Conservation (phyloP, 2,888 invertebrate species). For the Hoplodrina ambigua region DNA sequence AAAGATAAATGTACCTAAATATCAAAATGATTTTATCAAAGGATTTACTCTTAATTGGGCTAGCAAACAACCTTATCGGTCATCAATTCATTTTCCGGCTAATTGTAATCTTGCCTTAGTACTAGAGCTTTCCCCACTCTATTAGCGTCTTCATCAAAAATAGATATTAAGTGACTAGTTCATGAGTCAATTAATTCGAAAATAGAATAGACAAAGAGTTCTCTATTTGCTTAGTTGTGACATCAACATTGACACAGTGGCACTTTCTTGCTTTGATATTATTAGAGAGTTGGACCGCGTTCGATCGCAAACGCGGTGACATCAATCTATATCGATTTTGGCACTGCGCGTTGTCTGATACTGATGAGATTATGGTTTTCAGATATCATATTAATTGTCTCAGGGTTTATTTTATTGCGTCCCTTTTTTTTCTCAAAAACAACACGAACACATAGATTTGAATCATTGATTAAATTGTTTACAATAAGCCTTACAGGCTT, state of each 20-base stretch:
- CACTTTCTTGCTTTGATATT: slow-evolving; percentile 74
- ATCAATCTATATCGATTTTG: slow-evolving; percentile 77
- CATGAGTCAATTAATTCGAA: slow-evolving; percentile 67
- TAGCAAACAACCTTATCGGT: slow-evolving; percentile 38
- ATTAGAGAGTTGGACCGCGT: slow-evolving; percentile 71
- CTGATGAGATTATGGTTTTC: slow-evolving; percentile 62
- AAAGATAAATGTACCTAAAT: slow-evolving; percentile 1
- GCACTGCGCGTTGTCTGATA: slow-evolving; percentile 65
- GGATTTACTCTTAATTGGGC: slow-evolving; percentile 11
- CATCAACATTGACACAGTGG: slow-evolving; percentile 84
- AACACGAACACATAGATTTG: too few species aligned
- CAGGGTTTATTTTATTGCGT: slow-evolving; percentile 1
- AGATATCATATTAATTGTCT: slow-evolving; percentile 41
- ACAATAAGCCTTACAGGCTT: too few species aligned
- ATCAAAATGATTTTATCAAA: neutral
- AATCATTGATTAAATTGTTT: too few species aligned
- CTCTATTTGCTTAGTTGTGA: slow-evolving; percentile 69
- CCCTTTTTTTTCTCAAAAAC: too few species aligned
- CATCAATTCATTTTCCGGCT: neutral
- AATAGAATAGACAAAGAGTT: slow-evolving; percentile 68
- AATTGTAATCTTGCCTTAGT: slow-evolving; percentile 2
- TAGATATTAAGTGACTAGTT: slow-evolving; percentile 47
- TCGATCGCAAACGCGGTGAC: slow-evolving; percentile 67
- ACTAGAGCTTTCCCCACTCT: slow-evolving; percentile 12
- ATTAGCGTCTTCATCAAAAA: slow-evolving; percentile 38